Percentiles rank a stretch among this genome's conserved stretches.
phyloP scores from a whole-genome alignment of 2,888 invertebrate genomes.

The Synergus laeviventris region DNA sequence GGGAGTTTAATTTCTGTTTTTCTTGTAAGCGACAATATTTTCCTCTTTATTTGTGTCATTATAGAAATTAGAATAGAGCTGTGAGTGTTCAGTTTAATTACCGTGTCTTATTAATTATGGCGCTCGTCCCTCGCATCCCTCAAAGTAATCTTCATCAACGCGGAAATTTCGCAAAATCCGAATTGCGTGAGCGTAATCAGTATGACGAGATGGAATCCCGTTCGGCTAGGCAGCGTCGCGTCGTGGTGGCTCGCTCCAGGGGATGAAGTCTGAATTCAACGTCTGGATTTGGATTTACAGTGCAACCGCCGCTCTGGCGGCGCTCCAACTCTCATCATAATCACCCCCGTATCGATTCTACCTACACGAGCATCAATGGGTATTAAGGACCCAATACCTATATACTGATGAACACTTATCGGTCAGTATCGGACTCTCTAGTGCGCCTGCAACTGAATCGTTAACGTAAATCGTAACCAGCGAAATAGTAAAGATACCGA shows the following conservation, averaged over 20 bases:
- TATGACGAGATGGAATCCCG: constrained; percentile 21
- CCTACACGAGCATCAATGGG: constrained; percentile 47
- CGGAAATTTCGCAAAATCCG: background rate
- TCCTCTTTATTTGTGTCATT: background rate
- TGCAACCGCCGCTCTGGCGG: constrained; percentile 53
- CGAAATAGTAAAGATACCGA: constrained; percentile 2
- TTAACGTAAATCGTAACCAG: background rate
- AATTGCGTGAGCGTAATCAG: constrained; percentile 23
- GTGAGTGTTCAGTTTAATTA: background rate
- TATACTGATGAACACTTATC: constrained; percentile 39
- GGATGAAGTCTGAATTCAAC: constrained; percentile 42
- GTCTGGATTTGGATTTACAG: constrained; percentile 49
- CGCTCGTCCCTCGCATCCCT: background rate
- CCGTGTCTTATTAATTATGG: constrained; percentile 30
- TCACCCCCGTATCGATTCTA: constrained; percentile 54
- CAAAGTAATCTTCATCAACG: constrained; percentile 6
- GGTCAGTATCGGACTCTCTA: constrained; percentile 30
- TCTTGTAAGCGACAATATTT: background rate
- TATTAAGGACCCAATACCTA: constrained; percentile 49
- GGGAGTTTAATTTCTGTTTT: too few species aligned
- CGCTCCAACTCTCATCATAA: constrained; percentile 55
- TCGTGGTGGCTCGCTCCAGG: background rate
- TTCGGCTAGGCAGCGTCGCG: constrained; percentile 6
- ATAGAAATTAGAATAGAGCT: constrained; percentile 3
- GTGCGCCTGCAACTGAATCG: background rate